Conservation (phyloP, 2,113 vertebrate species). For the Malurus melanocephalus region DNA sequence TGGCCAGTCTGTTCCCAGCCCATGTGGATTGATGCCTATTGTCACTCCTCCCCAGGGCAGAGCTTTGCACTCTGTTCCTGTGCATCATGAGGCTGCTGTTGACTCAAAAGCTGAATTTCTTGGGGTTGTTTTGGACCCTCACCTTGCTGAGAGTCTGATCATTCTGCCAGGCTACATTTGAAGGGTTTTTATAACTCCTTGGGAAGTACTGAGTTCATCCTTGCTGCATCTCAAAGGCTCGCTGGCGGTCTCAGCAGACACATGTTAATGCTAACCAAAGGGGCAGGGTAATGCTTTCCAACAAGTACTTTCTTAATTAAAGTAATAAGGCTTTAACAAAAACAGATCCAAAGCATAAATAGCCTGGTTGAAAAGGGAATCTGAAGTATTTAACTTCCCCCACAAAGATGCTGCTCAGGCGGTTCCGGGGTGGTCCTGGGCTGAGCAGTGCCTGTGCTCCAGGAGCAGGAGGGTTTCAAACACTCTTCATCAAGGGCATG, state of each 20-base stretch:
- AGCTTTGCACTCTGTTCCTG: neutral
- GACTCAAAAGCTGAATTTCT: neutral
- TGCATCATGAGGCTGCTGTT: neutral
- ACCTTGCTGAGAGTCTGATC: neutral
- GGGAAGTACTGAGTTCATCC: neutral
- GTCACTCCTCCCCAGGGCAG: neutral
- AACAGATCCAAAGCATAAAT: neutral
- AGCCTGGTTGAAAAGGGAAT: constrained; percentile 2
- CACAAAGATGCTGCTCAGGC: neutral
- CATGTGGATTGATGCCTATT: neutral
- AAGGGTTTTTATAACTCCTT: neutral
- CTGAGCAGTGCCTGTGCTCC: neutral
- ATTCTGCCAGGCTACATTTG: neutral
- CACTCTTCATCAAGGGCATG: neutral
- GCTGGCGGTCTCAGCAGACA: neutral
- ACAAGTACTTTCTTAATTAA: constrained; percentile 10
- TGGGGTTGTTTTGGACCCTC: neutral
- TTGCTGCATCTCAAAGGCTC: neutral
- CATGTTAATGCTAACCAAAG: neutral
- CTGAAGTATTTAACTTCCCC: neutral
- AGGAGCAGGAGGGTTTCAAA: neutral
- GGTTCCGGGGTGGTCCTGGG: neutral
- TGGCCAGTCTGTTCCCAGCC: neutral
- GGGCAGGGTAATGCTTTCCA: neutral
- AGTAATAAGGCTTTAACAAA: constrained; percentile 34